These are phyloP conservation scores for Drosophila leonis DNA, from an alignment of 2,888 invertebrate genomes.

Conservation along the genomic window DNA sequence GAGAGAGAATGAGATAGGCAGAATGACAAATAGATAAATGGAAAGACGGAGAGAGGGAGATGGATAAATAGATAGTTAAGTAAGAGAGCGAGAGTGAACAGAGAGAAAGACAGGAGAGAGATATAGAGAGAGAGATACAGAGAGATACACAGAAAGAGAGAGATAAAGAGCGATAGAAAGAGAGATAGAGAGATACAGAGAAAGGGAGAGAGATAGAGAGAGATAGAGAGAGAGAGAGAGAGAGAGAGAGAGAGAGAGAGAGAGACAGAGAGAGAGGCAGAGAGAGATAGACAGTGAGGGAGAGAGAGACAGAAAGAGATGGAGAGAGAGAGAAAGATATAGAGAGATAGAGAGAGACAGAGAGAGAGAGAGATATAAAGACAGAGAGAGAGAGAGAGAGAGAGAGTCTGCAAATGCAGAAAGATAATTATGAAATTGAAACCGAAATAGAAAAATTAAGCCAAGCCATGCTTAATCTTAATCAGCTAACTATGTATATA, in stretches of 20 bases:
- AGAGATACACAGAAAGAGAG: background rate
- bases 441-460: too few species aligned
- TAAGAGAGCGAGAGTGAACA: background rate
- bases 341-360: background rate
- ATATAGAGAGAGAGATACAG: background rate
- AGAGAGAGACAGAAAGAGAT: too few species aligned
- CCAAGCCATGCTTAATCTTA: too few species aligned
- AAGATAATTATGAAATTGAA: too few species aligned
- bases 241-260: background rate
- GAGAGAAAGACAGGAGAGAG: background rate
- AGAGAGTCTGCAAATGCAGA: background rate
- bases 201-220: background rate
- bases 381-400: background rate
- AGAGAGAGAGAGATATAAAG: background rate
- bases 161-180: background rate
- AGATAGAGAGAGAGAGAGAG: background rate
- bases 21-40: background rate
- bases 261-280: too few species aligned
- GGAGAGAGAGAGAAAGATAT: background rate
- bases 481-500: too few species aligned
- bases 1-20: background rate
- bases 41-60: background rate
- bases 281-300: too few species aligned
- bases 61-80: too few species aligned
- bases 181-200: background rate